Conservation (phyloP, 2,888 invertebrate genomes). For the Chymomyza procnemis region DNA sequence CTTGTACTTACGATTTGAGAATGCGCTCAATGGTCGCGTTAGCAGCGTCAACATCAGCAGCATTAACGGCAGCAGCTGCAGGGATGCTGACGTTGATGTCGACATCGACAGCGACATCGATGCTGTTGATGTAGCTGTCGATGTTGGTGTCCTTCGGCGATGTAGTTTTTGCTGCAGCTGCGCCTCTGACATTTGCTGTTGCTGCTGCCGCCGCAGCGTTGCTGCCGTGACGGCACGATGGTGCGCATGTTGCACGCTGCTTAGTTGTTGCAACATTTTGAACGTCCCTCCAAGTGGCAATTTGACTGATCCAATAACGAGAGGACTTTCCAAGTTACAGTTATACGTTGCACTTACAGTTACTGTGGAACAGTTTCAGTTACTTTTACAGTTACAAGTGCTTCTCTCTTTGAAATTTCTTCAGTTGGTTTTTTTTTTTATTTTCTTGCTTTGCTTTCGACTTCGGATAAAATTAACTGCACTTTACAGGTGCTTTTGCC, state of each 20-base stretch:
- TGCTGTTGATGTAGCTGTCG: constrained; percentile 22
- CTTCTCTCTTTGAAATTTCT: not conserved
- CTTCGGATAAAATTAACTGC: not conserved
- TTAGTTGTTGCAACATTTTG: constrained; percentile 36
- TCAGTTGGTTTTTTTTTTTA: not conserved
- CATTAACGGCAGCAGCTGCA: constrained; percentile 47
- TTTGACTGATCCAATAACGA: not conserved
- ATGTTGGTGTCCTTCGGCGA: constrained; percentile 6
- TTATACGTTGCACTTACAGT: not conserved
- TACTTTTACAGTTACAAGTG: not conserved
- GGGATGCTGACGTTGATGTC: constrained; percentile 11
- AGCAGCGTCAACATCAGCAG: constrained; percentile 52
- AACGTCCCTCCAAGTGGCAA: not conserved
- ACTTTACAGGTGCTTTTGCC: too few relatives aligned
- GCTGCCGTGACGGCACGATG: not conserved
- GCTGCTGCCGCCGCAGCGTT: not conserved
- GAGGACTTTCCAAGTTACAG: not conserved
- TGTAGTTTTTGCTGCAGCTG: constrained; percentile 18
- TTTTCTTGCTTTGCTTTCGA: too few relatives aligned
- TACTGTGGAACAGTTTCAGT: not conserved
- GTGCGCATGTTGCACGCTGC: constrained; percentile 19
- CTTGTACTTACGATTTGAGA: constrained; percentile 58
- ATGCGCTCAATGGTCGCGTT: constrained; percentile 47
- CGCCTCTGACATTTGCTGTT: constrained; percentile 4
- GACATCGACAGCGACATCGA: constrained; percentile 4